Conservation (phyloP, 1,140 invertebrate species). For the Hirudo medicinalis region DNA sequence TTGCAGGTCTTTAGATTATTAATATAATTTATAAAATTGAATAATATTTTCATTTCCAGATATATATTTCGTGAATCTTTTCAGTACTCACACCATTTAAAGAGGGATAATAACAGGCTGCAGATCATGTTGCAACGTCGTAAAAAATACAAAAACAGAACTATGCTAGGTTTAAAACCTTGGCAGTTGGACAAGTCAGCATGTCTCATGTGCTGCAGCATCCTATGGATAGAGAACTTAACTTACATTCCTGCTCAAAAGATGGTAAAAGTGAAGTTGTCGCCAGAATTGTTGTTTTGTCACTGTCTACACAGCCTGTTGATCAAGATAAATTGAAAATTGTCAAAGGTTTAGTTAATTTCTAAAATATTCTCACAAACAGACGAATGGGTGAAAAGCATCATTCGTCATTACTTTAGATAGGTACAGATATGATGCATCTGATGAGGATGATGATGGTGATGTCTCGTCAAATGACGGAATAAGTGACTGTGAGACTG, state of each 20-base stretch:
- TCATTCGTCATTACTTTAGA: conserved; percentile 28
- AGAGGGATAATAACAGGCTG: conserved; percentile 85
- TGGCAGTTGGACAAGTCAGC: conserved; percentile 86
- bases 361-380: no score
- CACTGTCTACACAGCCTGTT: conserved; percentile 75
- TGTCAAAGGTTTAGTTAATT: not conserved
- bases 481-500: conserved; percentile 53
- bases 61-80: conserved; percentile 20
- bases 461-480: conserved; percentile 55
- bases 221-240: conserved; percentile 76
- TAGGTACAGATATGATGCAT: conserved; percentile 44
- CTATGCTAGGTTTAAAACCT: conserved; percentile 92
- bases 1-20: conserved; percentile 47
- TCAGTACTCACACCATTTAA: conserved; percentile 87
- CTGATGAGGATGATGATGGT: conserved; percentile 51
- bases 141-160: conserved; percentile 93
- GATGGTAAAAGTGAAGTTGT: conserved; percentile 47
- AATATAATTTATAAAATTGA: conserved; percentile 1
- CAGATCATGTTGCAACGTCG: conserved; percentile 75
- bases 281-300: conserved; percentile 65
- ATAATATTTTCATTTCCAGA: not conserved
- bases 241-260: conserved; percentile 53
- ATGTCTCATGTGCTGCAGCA: conserved; percentile 87
- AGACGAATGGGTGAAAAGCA: no score
- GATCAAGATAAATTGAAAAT: conserved; percentile 56